Conservation (phyloP, 2,888 invertebrate species). For the Clusia tigrina region DNA sequence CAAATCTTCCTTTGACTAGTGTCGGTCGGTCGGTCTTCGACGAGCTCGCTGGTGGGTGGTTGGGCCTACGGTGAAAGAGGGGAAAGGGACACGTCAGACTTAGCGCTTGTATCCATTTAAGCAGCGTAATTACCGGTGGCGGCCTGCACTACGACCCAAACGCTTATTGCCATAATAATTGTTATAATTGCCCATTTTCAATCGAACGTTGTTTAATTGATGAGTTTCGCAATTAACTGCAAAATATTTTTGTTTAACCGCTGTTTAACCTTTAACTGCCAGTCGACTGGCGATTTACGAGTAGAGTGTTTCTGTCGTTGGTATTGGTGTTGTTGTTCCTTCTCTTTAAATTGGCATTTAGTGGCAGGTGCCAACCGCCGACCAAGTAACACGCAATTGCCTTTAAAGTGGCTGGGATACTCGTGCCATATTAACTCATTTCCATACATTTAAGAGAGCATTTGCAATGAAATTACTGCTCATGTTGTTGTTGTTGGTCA, state of each 20-base stretch:
- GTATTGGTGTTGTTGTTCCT: neutral
- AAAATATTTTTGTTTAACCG: constrained; percentile 45
- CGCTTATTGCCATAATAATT: constrained; percentile 49
- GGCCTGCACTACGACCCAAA: constrained; percentile 23
- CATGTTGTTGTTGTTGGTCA: too few relatives aligned
- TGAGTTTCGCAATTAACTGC: constrained; percentile 60
- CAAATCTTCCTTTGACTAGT: too few relatives aligned
- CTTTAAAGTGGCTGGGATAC: constrained; percentile 25
- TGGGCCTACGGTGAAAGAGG: too few relatives aligned
- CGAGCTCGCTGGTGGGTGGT: too few relatives aligned
- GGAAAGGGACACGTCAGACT: constrained; percentile 2
- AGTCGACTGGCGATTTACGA: neutral
- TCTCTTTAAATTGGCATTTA: neutral
- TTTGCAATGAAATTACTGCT: too few relatives aligned
- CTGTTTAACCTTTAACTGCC: constrained; percentile 29
- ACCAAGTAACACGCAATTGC: constrained; percentile 19
- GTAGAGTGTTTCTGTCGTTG: neutral
- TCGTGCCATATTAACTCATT: too few relatives aligned
- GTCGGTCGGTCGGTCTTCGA: too few relatives aligned
- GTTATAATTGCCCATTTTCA: constrained; percentile 56
- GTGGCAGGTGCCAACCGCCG: constrained; percentile 3
- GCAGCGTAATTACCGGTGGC: constrained; percentile 44
- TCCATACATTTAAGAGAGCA: too few relatives aligned
- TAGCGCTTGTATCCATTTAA: constrained; percentile 13
- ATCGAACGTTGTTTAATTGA: constrained; percentile 51